Conservation (phyloP, 2,888 invertebrate genomes). For the Alsophila aescularia region DNA sequence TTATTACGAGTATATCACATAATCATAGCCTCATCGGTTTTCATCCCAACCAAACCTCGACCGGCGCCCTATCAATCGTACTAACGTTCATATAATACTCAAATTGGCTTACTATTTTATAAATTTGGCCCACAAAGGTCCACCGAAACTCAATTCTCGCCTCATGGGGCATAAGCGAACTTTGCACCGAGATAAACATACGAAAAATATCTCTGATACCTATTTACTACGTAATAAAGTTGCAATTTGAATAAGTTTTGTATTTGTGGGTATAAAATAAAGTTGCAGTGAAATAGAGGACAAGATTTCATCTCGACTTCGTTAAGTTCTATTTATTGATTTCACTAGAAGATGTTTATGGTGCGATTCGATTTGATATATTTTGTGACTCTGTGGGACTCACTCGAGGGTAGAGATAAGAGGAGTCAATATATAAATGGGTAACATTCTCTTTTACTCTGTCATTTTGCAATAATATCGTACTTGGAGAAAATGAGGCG, state of each 20-base stretch:
- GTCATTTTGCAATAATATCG: conserved; percentile 3
- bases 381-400: conserved; percentile 29
- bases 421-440: conserved; percentile 28
- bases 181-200: conserved; percentile 10
- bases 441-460: conserved; percentile 6
- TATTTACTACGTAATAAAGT: conserved; percentile 5
- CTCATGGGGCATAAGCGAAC: conserved; percentile 40
- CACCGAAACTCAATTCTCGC: conserved; percentile 39
- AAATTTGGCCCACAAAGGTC: conserved; percentile 42
- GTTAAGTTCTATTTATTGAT: conserved; percentile 44
- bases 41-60: conserved; percentile 6
- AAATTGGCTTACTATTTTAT: conserved; percentile 43
- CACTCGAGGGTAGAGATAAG: conserved; percentile 17
- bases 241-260: background rate
- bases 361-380: conserved; percentile 39
- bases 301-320: conserved; percentile 39
- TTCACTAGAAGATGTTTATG: conserved; percentile 39
- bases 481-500: background rate
- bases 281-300: conserved; percentile 31
- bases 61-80: conserved; percentile 35
- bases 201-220: conserved; percentile 9
- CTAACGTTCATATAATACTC: conserved; percentile 35
- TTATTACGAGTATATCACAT: background rate
- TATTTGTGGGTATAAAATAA: background rate
- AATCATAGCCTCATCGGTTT: background rate